Base-by-base conservation (phyloP, 2,888 invertebrate genomes). In the Cephus spinipes region DNA sequence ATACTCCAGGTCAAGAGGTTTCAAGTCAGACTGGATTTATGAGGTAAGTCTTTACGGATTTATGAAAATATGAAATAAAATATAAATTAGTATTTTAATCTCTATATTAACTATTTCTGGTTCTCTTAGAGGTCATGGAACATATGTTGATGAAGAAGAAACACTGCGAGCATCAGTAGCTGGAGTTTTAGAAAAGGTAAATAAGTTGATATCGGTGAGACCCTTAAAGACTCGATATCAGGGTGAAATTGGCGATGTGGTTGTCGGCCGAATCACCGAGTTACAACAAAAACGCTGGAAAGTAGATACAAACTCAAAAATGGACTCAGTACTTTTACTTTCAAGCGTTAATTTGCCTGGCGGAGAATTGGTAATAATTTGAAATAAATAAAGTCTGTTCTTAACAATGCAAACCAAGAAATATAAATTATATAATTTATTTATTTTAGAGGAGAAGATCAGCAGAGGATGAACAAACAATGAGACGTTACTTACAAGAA, bases 271-370 rank as follows among this genome's bases (percentile, higher is more conserved):
- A 75, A 96, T 99, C 36, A 95, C 96, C 0, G 98, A 99, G 91
- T 98, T 99, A 0, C 98, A 98, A 88, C 97, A 98, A 87, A 96
- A 96, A 87, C 93, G 98, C 79, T 99, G 99, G 99, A 98, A 97
- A 91, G 97, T 99, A 3, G 97, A 99, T 87, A 98, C 97, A 1
- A 98, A 98, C 92, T 96, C 98, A 0, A 95, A 98, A 77, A 92
- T 96, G 88, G 98, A 98, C 92, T 97, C 98, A 0, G 94, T 97
- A 73, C 93, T 99, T 15, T 93, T 97, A 80, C 92, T 99, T 31
- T 97, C 98, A 0, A 97, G 98, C 55, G 98, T 99, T 1, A 99
- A 99, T 93, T 93, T 99, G 81, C 99, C 99, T n/a, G 99, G 99
- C 36, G 97, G 97, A 77, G 99, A 99, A 93, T 92, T 99, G 94